Evolutionary conservation across 2,888 invertebrate genomes (phyloP), one percentile per base, ranked within the genome.

Genomic region (Phlogophora meticulosa): DNA sequence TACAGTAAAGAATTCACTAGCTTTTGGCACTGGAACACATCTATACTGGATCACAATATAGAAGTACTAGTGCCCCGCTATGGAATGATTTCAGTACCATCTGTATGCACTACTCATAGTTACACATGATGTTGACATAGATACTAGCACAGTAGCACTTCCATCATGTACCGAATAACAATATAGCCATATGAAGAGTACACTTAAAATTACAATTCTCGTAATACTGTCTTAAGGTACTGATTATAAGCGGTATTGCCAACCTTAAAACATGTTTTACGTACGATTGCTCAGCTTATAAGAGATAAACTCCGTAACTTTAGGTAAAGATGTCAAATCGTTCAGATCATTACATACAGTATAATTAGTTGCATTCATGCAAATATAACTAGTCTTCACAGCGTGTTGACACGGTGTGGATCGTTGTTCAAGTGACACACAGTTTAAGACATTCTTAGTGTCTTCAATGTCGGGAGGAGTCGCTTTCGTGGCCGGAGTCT

Each of bases 401-500:
- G 65, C 82, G 66, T 70, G 55, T 72, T 69, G 46, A 65, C 82
- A 79, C 76, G 83, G 73, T 69, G 79, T 77, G 76, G 75, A 64
- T 81, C 72, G 61, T 57, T 78, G 67, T 53, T 73, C 48, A 65
- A 56, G 61, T 63, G 63, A 68, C 72, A 71, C 69, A 62, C 52
- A 63, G 48, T 67, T 43, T 58, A 42, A 63, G 67, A 72, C 71
- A 74, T 32, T 59, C 53, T 49, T 11, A 28, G 52, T 75, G 60
- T 68, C 43, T 73, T 93, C 86, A 96, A 88, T 95, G 96, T 76
- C 95, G 88, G 38, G 96, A 96, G 24, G 95, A 94, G 83, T 96
- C 96, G 80, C 96, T 96, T 80, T 96, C 96, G 81, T 96, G 96
- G 56, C 96, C 96, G 15, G 95, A 96, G 72, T 96, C 96, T 20